Conservation (phyloP, 2,888 invertebrate species). For the Teleogryllus oceanicus region DNA sequence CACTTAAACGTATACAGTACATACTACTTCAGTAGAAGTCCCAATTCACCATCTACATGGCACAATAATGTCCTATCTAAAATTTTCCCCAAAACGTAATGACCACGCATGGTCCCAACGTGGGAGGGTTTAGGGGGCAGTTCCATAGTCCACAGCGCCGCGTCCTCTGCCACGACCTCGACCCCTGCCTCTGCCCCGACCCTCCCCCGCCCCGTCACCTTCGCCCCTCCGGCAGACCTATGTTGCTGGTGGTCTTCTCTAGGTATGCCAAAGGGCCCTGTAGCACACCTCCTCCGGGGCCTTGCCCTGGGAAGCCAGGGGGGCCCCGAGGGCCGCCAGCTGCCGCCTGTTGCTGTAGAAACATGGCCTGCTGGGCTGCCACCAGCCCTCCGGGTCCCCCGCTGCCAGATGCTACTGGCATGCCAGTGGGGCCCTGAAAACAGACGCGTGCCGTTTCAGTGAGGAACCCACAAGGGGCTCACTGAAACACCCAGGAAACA, state of each 20-base stretch:
- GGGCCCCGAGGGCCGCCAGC: constrained; percentile 52
- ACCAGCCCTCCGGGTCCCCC: constrained; percentile 36
- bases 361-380: constrained; percentile 52
- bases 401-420: constrained; percentile 31
- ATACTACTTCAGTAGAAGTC: neutral
- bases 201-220: constrained; percentile 86
- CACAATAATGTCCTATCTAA: constrained; percentile 18
- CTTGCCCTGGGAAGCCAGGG: constrained; percentile 41
- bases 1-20: neutral
- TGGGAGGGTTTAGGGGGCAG: constrained; percentile 38
- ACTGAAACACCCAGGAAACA: constrained; percentile 31
- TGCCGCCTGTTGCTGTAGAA: constrained; percentile 53
- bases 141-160: constrained; percentile 54
- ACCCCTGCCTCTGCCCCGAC: constrained; percentile 68
- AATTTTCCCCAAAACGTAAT: constrained; percentile 3
- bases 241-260: constrained; percentile 87
- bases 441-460: constrained; percentile 30
- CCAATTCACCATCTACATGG: constrained; percentile 11
- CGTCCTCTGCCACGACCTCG: constrained; percentile 75
- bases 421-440: constrained; percentile 32
- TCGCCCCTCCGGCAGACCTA: constrained; percentile 79
- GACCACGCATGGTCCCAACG: constrained; percentile 19
- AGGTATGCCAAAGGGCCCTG: constrained; percentile 83
- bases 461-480: constrained; percentile 33
- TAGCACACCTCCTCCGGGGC: constrained; percentile 56